Evolutionary conservation across 2,113 vertebrate species (phyloP).

Genomic region (Acinonyx jubatus): DNA sequence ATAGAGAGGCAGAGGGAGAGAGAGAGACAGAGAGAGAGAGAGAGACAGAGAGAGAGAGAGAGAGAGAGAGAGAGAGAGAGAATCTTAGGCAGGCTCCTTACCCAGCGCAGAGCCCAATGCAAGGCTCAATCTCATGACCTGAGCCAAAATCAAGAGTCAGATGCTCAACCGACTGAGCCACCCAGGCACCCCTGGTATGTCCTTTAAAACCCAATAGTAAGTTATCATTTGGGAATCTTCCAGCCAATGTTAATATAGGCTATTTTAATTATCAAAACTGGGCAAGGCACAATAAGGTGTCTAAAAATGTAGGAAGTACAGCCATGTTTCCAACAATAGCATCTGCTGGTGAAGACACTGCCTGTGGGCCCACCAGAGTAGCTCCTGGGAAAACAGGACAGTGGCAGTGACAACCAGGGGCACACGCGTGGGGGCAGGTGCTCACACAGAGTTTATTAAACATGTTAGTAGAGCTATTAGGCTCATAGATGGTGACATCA

Average conservation of each 20-base stretch:
- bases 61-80: too few relatives aligned
- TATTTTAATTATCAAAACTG: not conserved
- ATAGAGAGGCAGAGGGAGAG: too few relatives aligned
- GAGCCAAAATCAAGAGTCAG: too few relatives aligned
- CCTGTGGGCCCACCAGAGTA: rapidly evolving
- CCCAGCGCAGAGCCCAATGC: too few relatives aligned
- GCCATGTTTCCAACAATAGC: not conserved
- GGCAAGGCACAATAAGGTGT: not conserved
- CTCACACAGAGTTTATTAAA: not conserved
- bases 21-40: too few relatives aligned
- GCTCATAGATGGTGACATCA: not conserved
- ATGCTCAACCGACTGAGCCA: too few relatives aligned
- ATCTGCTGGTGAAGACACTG: not conserved
- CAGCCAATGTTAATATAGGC: not conserved
- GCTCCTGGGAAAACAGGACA: too few relatives aligned
- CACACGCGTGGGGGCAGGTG: rapidly evolving
- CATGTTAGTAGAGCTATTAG: not conserved
- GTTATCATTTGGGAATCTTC: not conserved
- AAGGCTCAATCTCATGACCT: too few relatives aligned
- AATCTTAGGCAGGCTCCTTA: too few relatives aligned
- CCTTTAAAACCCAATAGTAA: not conserved
- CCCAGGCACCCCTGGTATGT: too few relatives aligned
- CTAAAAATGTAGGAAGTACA: not conserved
- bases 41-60: too few relatives aligned
- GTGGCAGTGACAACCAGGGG: not conserved